Conservation (phyloP, 1,140 invertebrate genomes). For the Ceratosolen solmsi region DNA sequence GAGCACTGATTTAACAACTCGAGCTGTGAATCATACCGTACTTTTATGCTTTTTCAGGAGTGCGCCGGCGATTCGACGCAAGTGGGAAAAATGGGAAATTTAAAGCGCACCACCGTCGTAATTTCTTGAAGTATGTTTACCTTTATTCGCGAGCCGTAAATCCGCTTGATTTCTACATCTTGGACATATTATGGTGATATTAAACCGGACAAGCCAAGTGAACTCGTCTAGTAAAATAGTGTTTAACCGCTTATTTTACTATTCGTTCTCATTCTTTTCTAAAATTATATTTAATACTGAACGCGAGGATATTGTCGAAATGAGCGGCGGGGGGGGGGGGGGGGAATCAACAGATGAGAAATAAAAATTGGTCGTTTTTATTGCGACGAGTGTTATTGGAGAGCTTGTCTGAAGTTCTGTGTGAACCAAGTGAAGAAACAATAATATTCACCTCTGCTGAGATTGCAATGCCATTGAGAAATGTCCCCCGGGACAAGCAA, state of each 20-base stretch:
- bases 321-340: not conserved
- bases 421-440: not conserved
- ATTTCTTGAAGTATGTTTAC: not conserved
- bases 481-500: not conserved
- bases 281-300: not conserved
- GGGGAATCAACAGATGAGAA: not conserved
- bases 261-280: not conserved
- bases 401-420: not conserved
- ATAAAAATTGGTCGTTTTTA: not conserved
- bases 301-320: not conserved
- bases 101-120: not conserved
- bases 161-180: not conserved
- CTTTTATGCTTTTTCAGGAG: not conserved
- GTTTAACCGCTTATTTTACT: not conserved
- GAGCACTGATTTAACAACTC: not conserved
- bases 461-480: conserved; percentile 2
- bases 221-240: not conserved
- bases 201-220: not conserved
- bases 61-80: not conserved
- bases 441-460: not conserved
- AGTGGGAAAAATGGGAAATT: not conserved
- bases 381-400: not conserved
- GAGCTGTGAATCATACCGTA: not conserved
- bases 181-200: not conserved
- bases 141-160: not conserved